Conservation (phyloP, 53 echinoderm and acorn worm species). For the Paracentrotus lividus region DNA sequence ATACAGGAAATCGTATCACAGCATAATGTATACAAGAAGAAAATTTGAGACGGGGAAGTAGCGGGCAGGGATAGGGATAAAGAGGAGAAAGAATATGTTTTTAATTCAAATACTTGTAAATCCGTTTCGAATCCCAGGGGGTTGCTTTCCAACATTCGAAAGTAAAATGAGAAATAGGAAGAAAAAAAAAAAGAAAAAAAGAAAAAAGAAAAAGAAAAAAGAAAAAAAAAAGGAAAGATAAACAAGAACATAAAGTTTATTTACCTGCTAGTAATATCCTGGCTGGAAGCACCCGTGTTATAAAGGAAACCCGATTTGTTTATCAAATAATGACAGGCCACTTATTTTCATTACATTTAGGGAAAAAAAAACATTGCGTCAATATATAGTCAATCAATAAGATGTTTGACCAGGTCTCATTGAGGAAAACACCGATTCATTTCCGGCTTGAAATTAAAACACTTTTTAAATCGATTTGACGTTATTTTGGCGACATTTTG, state of each 20-base stretch:
- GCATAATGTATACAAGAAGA: too few species aligned
- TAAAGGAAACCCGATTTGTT: slow-evolving; percentile 30
- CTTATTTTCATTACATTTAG: background rate
- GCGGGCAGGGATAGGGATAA: background rate
- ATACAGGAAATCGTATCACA: too few species aligned
- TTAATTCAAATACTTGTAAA: background rate
- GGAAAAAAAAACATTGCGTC: slow-evolving; percentile 28
- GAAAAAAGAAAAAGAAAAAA: too few species aligned
- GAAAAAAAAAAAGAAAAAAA: too few species aligned
- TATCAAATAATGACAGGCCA: slow-evolving; percentile 14
- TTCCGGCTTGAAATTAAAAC: background rate
- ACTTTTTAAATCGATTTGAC: background rate
- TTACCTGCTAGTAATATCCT: background rate
- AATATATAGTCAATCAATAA: background rate
- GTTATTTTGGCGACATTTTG: background rate
- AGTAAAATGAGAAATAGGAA: too few species aligned
- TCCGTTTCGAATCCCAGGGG: background rate
- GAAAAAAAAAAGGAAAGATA: too few species aligned
- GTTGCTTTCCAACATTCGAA: background rate
- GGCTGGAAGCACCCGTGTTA: slow-evolving; percentile 25
- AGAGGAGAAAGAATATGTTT: background rate
- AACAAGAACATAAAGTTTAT: background rate
- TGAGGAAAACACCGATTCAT: slow-evolving; percentile 7
- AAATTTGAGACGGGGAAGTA: background rate
- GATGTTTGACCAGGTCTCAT: background rate